Evolutionary conservation across 1,140 invertebrate species (phyloP), one percentile per base, ranked within the genome.

Genomic region (Tetraneura akinire): DNA sequence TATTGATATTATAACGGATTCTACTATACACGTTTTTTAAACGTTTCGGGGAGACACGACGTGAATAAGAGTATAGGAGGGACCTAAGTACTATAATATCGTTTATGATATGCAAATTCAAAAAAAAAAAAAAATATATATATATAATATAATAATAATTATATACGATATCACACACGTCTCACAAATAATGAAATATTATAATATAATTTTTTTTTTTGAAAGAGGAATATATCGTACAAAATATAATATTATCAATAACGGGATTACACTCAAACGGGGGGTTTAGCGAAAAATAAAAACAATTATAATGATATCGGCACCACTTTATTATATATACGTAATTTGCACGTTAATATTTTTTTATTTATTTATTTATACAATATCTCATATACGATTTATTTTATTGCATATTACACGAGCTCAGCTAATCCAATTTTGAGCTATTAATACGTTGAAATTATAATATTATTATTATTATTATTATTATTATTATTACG

Each of bases 341-440:
- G 11, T 42, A 37, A 14, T 37, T 76, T 55, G 71, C 29, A 76
- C 51, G n/a, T 76, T 73, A 32, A 53, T n/a, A n/a, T n/a, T n/a
- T n/a, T 37, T 23, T n/a, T 1, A 51, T 51, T 10, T 11, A 51
- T 51, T 18, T 47, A n/a, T n/a, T n/a, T n/a, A n/a, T n/a, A n/a
- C n/a, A n/a, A n/a, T n/a, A 51, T 49, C 26, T 47, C n/a, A 23
- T 68, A 47, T 45, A 68, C 74, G 53, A 78, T 78, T 78, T 78
- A 78, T 78, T 78, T 78, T 78, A 78, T 78, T 78, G 74, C 74
- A 78, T 78, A 29, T 78, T 78, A 78, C 74, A 78, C 74, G 74
- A 62, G 74, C 74, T 62, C 74, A 47, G 55, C 37, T n/a, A 45
- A 45, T 78, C 53, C n/a, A 45, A 13, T 42, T 55, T 78, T 42